Conservation (phyloP, 2,113 vertebrate genomes). For the Grallaria varia region DNA sequence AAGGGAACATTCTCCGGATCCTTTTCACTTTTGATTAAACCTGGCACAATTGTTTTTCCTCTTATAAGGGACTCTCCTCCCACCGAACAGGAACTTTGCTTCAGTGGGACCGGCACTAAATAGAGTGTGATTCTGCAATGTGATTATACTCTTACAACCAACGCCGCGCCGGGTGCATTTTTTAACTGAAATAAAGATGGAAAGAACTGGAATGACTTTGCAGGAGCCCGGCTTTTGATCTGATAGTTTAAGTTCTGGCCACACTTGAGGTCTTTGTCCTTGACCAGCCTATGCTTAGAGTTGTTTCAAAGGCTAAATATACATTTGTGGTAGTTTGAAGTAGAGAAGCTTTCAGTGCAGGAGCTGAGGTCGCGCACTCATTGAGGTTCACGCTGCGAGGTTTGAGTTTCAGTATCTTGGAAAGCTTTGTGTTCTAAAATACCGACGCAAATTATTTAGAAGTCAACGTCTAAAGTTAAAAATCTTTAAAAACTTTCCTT, state of each 20-base stretch:
- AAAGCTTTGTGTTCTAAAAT: background rate
- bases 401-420: background rate
- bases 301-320: background rate
- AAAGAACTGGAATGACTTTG: background rate
- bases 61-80: conserved; percentile 56
- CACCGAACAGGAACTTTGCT: conserved; percentile 61
- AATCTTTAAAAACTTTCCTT: background rate
- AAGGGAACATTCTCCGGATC: conserved; percentile 68
- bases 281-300: background rate
- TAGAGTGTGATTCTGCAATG: conserved; percentile 43
- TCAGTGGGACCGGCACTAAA: conserved; percentile 42
- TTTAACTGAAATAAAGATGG: conserved; percentile 16
- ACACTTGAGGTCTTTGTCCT: background rate
- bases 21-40: conserved; percentile 74
- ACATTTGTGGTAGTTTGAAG: background rate
- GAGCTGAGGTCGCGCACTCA: background rate
- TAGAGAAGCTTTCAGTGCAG: background rate
- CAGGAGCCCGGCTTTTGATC: background rate
- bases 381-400: background rate
- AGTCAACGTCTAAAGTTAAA: background rate
- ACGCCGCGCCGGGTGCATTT: background rate
- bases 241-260: background rate
- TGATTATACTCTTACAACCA: conserved; percentile 33
- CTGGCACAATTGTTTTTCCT: conserved; percentile 71
- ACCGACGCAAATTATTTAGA: background rate